These are phyloP conservation scores for Myiothlypis coronata DNA, from an alignment of 2,797 vertebrate species.

Conservation along the genomic window DNA sequence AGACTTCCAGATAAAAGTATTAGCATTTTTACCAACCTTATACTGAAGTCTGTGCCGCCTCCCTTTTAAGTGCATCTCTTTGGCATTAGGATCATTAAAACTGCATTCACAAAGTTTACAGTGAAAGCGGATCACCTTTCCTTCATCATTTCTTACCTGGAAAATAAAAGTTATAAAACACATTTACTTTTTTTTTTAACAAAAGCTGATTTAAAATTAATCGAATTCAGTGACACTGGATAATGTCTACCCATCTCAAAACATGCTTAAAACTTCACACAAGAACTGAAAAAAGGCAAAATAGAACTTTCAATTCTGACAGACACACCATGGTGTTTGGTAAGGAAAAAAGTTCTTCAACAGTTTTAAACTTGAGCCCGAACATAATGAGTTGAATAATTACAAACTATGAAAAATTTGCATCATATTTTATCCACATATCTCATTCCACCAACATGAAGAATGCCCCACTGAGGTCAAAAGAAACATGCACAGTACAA, in stretches of 20 bases:
- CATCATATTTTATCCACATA: not conserved
- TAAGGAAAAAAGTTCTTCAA: not conserved
- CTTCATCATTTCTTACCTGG: slow-evolving; percentile 87
- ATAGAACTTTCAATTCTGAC: not conserved
- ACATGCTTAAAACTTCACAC: not conserved
- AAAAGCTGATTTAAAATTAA: slow-evolving; percentile 20
- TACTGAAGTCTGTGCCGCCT: slow-evolving; percentile 93
- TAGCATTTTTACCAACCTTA: slow-evolving; percentile 74
- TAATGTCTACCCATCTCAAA: not conserved
- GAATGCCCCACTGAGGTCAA: not conserved
- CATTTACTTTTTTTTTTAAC: not conserved
- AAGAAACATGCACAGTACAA: not conserved
- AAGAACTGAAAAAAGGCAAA: not conserved
- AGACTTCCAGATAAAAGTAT: not conserved
- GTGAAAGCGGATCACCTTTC: slow-evolving; percentile 90
- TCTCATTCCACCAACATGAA: not conserved
- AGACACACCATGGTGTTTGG: not conserved
- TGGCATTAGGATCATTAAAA: slow-evolving; percentile 97
- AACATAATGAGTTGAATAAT: not conserved
- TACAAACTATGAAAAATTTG: not conserved
- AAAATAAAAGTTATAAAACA: not conserved
- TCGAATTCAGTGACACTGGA: not conserved
- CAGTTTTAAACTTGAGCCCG: not conserved
- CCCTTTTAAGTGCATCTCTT: slow-evolving; percentile 97
- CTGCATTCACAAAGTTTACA: slow-evolving; percentile 98